A percentile compares a stretch with the other conserved stretches of the same genome.
These are phyloP conservation scores for Ptilorrhoa leucosticta DNA, from an alignment of 2,113 vertebrate genomes.

Conservation along the genomic window DNA sequence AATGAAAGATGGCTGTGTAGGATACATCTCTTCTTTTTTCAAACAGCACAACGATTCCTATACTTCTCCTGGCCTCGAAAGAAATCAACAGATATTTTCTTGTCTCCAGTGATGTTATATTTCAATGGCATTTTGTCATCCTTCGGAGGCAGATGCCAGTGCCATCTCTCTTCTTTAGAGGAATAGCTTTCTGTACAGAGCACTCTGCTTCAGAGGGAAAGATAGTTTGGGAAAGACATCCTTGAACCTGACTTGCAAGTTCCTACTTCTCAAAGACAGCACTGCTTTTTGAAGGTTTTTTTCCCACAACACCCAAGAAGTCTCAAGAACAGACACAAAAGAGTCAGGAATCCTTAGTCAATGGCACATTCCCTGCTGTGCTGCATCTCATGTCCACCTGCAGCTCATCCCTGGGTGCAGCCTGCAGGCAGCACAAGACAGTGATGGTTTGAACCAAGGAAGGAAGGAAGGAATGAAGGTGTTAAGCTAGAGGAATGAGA, in stretches of 20 bases:
- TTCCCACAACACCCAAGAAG: neutral
- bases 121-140: neutral
- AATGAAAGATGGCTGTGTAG: neutral
- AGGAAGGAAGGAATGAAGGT: neutral
- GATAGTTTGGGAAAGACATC: neutral
- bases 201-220: neutral
- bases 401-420: neutral
- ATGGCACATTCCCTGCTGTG: neutral
- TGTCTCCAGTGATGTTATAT: neutral
- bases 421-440: neutral
- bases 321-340: neutral
- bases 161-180: neutral
- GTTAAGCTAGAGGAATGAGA: neutral
- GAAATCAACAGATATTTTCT: neutral
- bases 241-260: neutral
- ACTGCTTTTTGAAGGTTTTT: neutral
- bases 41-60: neutral
- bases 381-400: neutral
- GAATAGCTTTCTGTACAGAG: neutral
- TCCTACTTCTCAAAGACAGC: neutral
- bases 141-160: neutral
- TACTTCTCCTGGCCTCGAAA: neutral
- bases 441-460: neutral
- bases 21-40: neutral
- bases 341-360: neutral